Base-by-base conservation (phyloP, 1,140 invertebrate genomes). In the Trachymyrmex cornetzi region DNA sequence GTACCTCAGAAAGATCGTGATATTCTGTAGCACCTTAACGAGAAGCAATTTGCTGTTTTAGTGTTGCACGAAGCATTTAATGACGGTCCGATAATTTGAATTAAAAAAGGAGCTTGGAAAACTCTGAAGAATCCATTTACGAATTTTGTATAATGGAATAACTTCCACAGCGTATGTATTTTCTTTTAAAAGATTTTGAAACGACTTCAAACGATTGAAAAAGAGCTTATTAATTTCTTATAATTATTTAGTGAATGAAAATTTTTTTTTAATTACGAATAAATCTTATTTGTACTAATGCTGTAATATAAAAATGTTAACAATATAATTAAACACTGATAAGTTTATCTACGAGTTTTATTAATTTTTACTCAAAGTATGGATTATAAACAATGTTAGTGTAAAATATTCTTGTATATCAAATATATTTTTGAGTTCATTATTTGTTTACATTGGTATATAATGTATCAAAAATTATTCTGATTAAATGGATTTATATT, bases 21-120 rank as follows among this genome's bases (percentile, higher is more conserved):
- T 22, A 48, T 48, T 48, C 22, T 16, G 34, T 19, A 7, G 55
- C 38, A 5, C 38, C 38, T 66, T 79, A 71, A 71, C 69, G 64
- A 81, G n/a, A 55, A 81, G 34, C 14, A 22, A 22, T 34, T 69
- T 34, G 27, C 27, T 19, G n/a, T 22, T 79, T 79, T 79, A 67
- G 44, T 22, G 59, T 11, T 16, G 61, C 38, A 14, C 11, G 1
- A 38, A 64, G 27, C n/a, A 57, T 61, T 77, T 61, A 24, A 61
- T 34, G 55, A 19, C 14, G n/a, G 12, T 3, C 12, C n/a, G 5
- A 59, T 30, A 53, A 24, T 74, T 19, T 55, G 11, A 55, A 30
- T 55, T 55, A 12, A 34, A 34, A 74, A n/a, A n/a, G 16, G 7
- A 55, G 24, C 16, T 30, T 30, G 12, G n/a, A 16, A 27, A 57